Evolutionary conservation across 2,797 vertebrate species (phyloP).

Genomic region (Pteronotus mesoamericanus): DNA sequence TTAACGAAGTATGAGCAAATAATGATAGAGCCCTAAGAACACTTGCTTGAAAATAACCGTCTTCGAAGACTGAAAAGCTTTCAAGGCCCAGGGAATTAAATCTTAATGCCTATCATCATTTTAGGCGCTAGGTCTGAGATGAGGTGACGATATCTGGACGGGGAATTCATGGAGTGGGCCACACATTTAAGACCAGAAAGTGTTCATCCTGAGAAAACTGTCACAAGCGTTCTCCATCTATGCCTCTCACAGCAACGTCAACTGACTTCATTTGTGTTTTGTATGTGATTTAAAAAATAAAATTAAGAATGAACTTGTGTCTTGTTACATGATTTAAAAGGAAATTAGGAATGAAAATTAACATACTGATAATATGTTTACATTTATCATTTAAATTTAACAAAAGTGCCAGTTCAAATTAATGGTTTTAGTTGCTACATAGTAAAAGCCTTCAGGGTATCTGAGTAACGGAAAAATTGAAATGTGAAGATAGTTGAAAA

Average conservation of each 20-base stretch:
- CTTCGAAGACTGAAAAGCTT: neutral
- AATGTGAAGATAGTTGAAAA: neutral
- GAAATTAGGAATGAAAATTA: neutral
- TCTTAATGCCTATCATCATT: neutral
- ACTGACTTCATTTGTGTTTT: neutral
- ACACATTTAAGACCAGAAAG: neutral
- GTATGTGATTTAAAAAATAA: neutral
- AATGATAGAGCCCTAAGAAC: neutral
- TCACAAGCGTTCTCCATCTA: neutral
- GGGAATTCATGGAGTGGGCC: neutral
- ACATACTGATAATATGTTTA: neutral
- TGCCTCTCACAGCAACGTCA: rapidly evolving
- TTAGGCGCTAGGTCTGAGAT: neutral
- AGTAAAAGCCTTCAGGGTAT: neutral
- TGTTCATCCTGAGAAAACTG: neutral
- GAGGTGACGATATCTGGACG: neutral
- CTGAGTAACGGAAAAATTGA: neutral
- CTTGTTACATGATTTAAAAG: neutral
- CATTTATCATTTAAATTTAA: neutral
- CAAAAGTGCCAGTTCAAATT: neutral
- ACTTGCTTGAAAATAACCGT: neutral
- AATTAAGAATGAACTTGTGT: neutral
- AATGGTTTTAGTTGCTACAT: neutral
- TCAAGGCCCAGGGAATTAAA: neutral
- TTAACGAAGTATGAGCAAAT: neutral